Conservation (phyloP, 2,888 invertebrate species). For the Thymelicus acteon region DNA sequence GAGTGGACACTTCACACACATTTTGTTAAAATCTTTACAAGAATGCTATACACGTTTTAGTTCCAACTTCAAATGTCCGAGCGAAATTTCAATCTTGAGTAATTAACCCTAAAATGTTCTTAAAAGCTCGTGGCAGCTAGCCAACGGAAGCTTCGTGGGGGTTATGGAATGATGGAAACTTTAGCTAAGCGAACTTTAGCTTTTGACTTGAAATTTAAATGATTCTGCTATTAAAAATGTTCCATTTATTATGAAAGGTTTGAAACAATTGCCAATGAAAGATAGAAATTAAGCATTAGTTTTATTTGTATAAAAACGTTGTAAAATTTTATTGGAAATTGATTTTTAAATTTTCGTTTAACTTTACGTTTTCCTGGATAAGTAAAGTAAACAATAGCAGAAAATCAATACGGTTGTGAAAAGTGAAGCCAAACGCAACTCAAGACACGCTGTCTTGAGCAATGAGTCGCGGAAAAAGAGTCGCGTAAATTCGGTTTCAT, state of each 20-base stretch:
- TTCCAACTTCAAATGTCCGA: slow-evolving; percentile 22
- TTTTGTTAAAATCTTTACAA: not conserved
- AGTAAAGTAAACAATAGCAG: too few species aligned
- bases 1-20: slow-evolving; percentile 6
- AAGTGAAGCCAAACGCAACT: too few species aligned
- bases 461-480: too few species aligned
- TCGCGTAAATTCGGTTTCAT: too few species aligned
- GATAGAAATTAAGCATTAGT: not conserved
- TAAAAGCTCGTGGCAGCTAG: slow-evolving; percentile 28
- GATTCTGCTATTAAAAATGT: not conserved
- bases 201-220: slow-evolving; percentile 9
- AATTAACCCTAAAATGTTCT: slow-evolving; percentile 32
- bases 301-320: too few species aligned
- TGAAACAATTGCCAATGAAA: not conserved
- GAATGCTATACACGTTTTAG: slow-evolving; percentile 15
- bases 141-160: slow-evolving; percentile 14
- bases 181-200: slow-evolving; percentile 7
- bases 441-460: too few species aligned
- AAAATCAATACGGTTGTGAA: too few species aligned
- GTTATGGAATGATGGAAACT: slow-evolving; percentile 9
- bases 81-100: slow-evolving; percentile 20
- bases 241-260: not conserved
- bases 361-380: too few species aligned
- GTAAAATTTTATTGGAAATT: too few species aligned
- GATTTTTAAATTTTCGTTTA: too few species aligned